These are phyloP conservation scores for Acrobasis consociella DNA, from an alignment of 2,888 invertebrate genomes.

Conservation along the genomic window DNA sequence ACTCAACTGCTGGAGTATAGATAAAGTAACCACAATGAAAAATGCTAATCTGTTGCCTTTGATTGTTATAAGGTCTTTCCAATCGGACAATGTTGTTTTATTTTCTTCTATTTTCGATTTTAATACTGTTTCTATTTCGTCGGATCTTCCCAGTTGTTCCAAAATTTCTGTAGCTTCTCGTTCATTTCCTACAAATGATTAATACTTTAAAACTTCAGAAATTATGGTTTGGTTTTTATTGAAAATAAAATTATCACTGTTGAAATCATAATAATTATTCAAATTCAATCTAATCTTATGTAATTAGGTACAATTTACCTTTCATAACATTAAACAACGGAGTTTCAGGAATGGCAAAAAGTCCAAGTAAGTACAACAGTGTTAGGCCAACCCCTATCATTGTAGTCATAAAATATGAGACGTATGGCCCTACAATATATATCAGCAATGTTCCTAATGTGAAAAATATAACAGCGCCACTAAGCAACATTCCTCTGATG, in stretches of 20 bases:
- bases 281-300: no score
- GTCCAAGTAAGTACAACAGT: slow-evolving; percentile 36
- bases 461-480: slow-evolving; percentile 44
- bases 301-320: slow-evolving; percentile 35
- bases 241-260: no score
- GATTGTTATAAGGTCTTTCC: slow-evolving; percentile 39
- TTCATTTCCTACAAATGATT: slow-evolving; percentile 36
- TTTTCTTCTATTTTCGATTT: slow-evolving; percentile 27
- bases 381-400: slow-evolving; percentile 45
- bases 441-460: slow-evolving; percentile 46
- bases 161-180: slow-evolving; percentile 33
- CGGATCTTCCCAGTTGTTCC: slow-evolving; percentile 33
- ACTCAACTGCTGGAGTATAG: slow-evolving; percentile 38
- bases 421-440: slow-evolving; percentile 47
- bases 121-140: slow-evolving; percentile 32
- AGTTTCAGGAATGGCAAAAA: slow-evolving; percentile 48
- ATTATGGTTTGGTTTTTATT: not conserved
- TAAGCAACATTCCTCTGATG: slow-evolving; percentile 50
- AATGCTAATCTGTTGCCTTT: slow-evolving; percentile 42
- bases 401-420: slow-evolving; percentile 44
- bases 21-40: slow-evolving; percentile 33
- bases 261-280: no score
- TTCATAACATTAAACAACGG: slow-evolving; percentile 50
- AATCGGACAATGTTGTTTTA: slow-evolving; percentile 25
- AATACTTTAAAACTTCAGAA: not conserved